Evolutionary conservation across 2,888 invertebrate species (phyloP).

Genomic region (Galerucella calmariensis): DNA sequence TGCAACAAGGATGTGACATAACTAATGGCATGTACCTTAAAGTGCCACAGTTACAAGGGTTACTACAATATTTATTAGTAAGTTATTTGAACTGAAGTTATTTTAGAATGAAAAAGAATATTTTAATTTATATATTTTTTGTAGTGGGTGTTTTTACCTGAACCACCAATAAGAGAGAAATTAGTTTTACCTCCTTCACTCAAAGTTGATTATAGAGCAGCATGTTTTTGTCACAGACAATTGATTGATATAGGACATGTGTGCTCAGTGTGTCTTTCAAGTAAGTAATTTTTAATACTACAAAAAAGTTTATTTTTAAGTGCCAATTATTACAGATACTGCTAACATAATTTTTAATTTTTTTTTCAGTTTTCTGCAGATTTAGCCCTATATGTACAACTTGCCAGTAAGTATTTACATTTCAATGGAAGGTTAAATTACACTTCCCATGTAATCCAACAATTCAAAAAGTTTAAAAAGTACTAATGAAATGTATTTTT

Average conservation of each 20-base stretch:
- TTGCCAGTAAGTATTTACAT: constrained; percentile 83
- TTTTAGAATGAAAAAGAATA: neutral
- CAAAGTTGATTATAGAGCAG: constrained; percentile 95
- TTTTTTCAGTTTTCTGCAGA: constrained; percentile 90
- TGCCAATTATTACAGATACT: constrained; percentile 68
- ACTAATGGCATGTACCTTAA: constrained; percentile 92
- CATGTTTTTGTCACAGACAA: constrained; percentile 97
- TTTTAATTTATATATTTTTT: constrained; percentile 42
- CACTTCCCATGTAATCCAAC: neutral
- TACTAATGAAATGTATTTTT: constrained; percentile 55
- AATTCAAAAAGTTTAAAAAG: constrained; percentile 36
- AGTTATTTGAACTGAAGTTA: constrained; percentile 49
- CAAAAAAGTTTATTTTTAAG: constrained; percentile 69
- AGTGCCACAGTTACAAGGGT: constrained; percentile 85
- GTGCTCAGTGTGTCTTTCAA: constrained; percentile 96
- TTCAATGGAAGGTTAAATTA: constrained; percentile 10
- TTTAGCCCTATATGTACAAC: constrained; percentile 98
- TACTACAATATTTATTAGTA: constrained; percentile 88
- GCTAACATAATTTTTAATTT: constrained; percentile 41
- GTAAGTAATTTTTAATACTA: constrained; percentile 67
- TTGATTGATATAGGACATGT: constrained; percentile 96
- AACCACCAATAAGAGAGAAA: constrained; percentile 81
- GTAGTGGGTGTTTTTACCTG: constrained; percentile 94
- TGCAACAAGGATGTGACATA: constrained; percentile 97
- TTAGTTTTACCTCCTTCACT: constrained; percentile 89